Evolutionary conservation across 1,140 invertebrate genomes (phyloP).

Genomic region (Dryas iulia): DNA sequence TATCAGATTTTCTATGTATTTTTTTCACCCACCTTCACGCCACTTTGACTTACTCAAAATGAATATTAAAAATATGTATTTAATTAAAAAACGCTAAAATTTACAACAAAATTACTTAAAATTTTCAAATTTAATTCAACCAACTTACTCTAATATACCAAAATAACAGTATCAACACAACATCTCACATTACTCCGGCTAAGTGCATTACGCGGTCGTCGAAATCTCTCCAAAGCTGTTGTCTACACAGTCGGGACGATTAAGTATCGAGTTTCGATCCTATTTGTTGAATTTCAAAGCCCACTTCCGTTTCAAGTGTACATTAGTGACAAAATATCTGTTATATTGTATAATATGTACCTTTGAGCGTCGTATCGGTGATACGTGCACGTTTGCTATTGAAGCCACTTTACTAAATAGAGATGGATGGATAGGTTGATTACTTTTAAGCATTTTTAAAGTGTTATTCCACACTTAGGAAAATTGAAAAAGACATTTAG

Average conservation of each 20-base stretch:
- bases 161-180: not conserved
- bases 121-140: not conserved
- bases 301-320: slow-evolving; percentile 31
- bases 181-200: slow-evolving; percentile 39
- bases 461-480: too few relatives aligned
- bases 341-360: too few relatives aligned
- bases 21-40: too few relatives aligned
- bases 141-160: not conserved
- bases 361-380: slow-evolving; percentile 16
- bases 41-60: too few relatives aligned
- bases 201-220: slow-evolving; percentile 44
- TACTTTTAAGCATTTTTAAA: too few relatives aligned
- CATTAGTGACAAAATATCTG: not conserved
- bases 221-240: slow-evolving; percentile 42
- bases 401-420: not conserved
- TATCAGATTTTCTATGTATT: too few relatives aligned
- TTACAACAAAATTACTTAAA: too few relatives aligned
- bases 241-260: slow-evolving; percentile 43
- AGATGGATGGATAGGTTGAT: too few relatives aligned
- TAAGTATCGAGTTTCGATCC: slow-evolving; percentile 39
- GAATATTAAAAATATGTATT: too few relatives aligned
- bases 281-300: slow-evolving; percentile 43
- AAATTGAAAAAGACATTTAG: too few relatives aligned
- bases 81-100: too few relatives aligned
- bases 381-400: slow-evolving; percentile 2